A percentile compares a stretch with the other conserved stretches of the same genome.
Evolutionary conservation across 2,797 vertebrate species (phyloP).

Genomic region (Notolepis coatsorum): DNA sequence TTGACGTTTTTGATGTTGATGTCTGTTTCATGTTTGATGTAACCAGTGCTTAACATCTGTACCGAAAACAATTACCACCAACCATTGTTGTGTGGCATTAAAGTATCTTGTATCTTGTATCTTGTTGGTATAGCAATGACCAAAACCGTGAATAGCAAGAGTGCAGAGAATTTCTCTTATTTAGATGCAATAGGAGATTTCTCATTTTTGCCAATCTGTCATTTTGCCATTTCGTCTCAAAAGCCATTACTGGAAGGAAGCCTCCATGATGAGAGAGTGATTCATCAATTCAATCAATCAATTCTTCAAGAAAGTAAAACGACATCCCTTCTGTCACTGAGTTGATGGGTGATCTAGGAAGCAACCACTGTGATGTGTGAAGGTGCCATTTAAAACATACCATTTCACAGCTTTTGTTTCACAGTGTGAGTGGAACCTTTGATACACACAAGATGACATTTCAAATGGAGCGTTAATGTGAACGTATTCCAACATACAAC

Average conservation of each 20-base stretch:
- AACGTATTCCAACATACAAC: no score
- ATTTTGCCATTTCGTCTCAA: slow-evolving; percentile 33
- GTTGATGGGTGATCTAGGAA: background rate
- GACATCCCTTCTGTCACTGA: slow-evolving; percentile 9
- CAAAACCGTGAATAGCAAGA: background rate
- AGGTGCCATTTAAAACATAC: background rate
- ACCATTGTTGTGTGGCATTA: no score
- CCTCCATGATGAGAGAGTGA: slow-evolving; percentile 16
- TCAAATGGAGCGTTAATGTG: slow-evolving; percentile 8
- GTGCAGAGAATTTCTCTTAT: background rate
- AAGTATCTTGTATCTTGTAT: no score
- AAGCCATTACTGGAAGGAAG: slow-evolving; percentile 24
- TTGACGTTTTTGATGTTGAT: no score
- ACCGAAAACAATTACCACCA: no score
- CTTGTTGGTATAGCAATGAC: background rate
- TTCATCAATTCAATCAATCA: no score
- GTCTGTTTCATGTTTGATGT: no score
- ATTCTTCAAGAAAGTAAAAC: slow-evolving; percentile 31
- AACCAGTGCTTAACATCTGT: no score
- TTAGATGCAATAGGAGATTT: slow-evolving; percentile 9
- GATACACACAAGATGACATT: no score
- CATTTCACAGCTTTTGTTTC: no score
- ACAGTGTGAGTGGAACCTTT: no score
- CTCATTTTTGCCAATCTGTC: slow-evolving; percentile 32
- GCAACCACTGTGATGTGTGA: background rate